These are phyloP conservation scores for Orchesella flavescens DNA, from an alignment of 2,888 invertebrate species.

Conservation along the genomic window DNA sequence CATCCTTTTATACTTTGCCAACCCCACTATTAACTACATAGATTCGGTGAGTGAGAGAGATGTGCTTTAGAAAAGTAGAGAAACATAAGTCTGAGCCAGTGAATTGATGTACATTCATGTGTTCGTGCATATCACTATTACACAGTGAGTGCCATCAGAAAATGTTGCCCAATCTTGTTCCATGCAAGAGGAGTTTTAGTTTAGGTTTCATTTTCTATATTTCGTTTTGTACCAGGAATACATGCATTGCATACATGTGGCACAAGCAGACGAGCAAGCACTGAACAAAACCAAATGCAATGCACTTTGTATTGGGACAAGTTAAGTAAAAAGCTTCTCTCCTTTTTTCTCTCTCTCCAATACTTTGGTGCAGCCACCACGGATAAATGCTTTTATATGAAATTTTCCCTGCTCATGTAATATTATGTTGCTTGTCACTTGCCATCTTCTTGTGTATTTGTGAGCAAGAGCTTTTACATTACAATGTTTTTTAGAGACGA, in stretches of 20 bases:
- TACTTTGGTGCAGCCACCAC: not conserved
- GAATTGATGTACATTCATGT: constrained; percentile 52
- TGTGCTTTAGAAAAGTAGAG: not conserved
- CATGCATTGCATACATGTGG: constrained; percentile 2
- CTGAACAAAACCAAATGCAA: constrained; percentile 23
- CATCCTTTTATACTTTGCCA: not conserved
- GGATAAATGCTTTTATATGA: constrained; percentile 13
- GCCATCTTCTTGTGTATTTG: not conserved
- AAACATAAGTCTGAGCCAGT: not conserved
- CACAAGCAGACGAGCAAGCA: not conserved
- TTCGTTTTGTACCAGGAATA: not conserved
- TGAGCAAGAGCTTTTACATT: not conserved
- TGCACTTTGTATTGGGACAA: constrained; percentile 36
- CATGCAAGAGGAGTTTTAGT: constrained; percentile 14
- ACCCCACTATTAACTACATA: no score
- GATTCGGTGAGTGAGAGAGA: not conserved
- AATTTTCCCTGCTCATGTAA: constrained; percentile 7
- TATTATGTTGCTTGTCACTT: not conserved
- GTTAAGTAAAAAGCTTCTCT: constrained; percentile 5
- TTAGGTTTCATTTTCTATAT: constrained; percentile 6
- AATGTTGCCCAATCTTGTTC: constrained; percentile 56
- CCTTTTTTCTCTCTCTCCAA: no score
- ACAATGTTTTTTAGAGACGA: not conserved
- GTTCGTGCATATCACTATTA: constrained; percentile 18
- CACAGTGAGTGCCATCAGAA: constrained; percentile 33